These are phyloP conservation scores for Microctenopoma lineatum DNA, from an alignment of 2,797 vertebrate genomes.

Conservation along the genomic window DNA sequence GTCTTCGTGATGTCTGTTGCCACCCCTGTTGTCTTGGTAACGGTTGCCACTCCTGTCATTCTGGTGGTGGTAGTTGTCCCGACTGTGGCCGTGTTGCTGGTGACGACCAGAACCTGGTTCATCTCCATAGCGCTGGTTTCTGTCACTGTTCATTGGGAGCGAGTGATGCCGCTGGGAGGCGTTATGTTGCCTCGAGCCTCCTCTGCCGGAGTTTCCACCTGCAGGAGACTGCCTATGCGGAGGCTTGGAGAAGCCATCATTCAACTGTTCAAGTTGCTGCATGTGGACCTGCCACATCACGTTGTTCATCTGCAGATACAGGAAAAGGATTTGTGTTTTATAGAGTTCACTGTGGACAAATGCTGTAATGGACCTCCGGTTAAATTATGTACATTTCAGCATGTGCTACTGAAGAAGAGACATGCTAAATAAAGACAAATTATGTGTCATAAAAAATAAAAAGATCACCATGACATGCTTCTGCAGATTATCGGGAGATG, in stretches of 20 bases:
- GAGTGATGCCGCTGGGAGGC: slow-evolving; percentile 66
- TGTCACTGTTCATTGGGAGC: slow-evolving; percentile 78
- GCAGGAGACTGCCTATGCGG: slow-evolving; percentile 50
- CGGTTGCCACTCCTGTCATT: slow-evolving; percentile 69
- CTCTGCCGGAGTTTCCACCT: slow-evolving; percentile 29
- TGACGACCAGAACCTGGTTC: slow-evolving; percentile 74
- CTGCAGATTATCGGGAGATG: slow-evolving; percentile 87
- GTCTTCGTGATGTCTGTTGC: slow-evolving; percentile 83
- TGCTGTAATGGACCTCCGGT: not conserved
- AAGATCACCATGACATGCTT: slow-evolving; percentile 87
- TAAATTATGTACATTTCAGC: not conserved
- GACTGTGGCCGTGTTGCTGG: slow-evolving; percentile 64
- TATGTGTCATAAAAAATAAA: not conserved
- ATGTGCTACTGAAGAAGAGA: not conserved
- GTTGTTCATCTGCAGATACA: slow-evolving; percentile 84
- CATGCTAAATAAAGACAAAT: not conserved
- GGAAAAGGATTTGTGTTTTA: not conserved
- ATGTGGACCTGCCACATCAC: slow-evolving; percentile 84
- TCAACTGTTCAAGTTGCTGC: slow-evolving; percentile 82
- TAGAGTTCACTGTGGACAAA: not conserved
- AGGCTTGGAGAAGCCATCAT: slow-evolving; percentile 50
- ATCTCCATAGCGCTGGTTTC: slow-evolving; percentile 79
- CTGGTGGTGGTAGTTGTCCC: slow-evolving; percentile 65
- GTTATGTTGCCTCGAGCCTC: slow-evolving; percentile 68
- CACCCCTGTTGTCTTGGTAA: slow-evolving; percentile 78